phyloP scores from a whole-genome alignment of 2,797 vertebrate genomes.

The Eidolon dupreanum region DNA sequence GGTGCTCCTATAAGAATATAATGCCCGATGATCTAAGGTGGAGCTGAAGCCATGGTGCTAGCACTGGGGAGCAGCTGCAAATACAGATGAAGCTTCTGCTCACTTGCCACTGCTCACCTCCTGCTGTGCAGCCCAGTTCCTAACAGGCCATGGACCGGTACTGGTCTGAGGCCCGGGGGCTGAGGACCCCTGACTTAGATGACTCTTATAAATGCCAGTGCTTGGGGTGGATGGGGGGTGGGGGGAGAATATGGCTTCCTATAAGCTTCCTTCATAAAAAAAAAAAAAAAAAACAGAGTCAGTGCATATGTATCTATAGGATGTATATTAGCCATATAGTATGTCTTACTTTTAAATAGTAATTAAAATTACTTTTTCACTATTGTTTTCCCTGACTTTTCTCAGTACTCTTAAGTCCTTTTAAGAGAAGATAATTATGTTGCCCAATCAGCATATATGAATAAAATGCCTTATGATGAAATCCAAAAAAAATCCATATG shows the following conservation, averaged over 20 bases:
- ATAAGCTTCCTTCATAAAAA: not conserved
- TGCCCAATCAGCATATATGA: not conserved
- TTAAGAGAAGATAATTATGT: not conserved
- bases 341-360: slow-evolving; percentile 26
- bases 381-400: not conserved
- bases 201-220: not conserved
- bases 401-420: slow-evolving; percentile 1
- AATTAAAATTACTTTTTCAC: not conserved
- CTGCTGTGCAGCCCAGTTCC: too few relatives aligned
- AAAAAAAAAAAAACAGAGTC: not conserved
- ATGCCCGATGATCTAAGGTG: too few relatives aligned
- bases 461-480: slow-evolving; percentile 10
- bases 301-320: not conserved
- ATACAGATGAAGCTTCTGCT: too few relatives aligned
- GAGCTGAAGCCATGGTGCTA: too few relatives aligned
- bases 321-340: not conserved
- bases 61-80: too few relatives aligned
- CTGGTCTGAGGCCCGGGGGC: too few relatives aligned
- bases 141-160: too few relatives aligned
- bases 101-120: too few relatives aligned
- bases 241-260: not conserved
- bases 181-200: not conserved
- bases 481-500: not conserved
- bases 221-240: not conserved
- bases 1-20: too few relatives aligned